Conservation (phyloP, 2,797 vertebrate genomes). For the Momotus momota region DNA sequence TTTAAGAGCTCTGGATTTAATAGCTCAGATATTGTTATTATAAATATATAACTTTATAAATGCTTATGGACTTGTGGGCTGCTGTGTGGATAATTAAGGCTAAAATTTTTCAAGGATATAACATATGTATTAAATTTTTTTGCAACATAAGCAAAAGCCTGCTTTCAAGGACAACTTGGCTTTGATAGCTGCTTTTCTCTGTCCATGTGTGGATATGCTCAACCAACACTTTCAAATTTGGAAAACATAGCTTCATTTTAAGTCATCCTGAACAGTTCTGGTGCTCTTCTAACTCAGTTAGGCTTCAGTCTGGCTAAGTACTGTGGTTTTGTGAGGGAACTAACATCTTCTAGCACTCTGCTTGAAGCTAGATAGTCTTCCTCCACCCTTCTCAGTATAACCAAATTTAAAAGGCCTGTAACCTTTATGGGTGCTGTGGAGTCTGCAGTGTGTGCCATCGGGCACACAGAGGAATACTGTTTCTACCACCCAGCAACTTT, state of each 20-base stretch:
- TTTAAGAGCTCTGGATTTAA: background rate
- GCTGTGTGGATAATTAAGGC: background rate
- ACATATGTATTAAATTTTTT: background rate
- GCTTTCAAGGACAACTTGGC: background rate
- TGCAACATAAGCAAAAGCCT: background rate
- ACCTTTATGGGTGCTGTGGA: background rate
- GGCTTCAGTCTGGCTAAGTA: background rate
- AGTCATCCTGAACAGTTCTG: background rate
- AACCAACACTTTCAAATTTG: background rate
- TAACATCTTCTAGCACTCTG: background rate
- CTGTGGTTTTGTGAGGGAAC: background rate
- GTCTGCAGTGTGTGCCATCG: background rate
- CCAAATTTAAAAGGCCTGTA: background rate
- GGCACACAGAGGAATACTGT: background rate
- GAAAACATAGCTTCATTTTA: background rate
- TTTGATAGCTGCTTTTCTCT: background rate
- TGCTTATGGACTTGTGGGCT: background rate
- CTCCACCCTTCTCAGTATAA: background rate
- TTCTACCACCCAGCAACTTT: background rate
- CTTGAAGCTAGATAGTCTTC: background rate
- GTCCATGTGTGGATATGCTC: background rate
- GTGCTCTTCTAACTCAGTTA: background rate
- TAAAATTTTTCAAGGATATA: background rate
- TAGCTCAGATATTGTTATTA: background rate
- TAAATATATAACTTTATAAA: background rate